Evolutionary conservation across 2,888 invertebrate genomes (phyloP), one percentile per base, ranked within the genome.

Genomic region (Athetis lepigone): DNA sequence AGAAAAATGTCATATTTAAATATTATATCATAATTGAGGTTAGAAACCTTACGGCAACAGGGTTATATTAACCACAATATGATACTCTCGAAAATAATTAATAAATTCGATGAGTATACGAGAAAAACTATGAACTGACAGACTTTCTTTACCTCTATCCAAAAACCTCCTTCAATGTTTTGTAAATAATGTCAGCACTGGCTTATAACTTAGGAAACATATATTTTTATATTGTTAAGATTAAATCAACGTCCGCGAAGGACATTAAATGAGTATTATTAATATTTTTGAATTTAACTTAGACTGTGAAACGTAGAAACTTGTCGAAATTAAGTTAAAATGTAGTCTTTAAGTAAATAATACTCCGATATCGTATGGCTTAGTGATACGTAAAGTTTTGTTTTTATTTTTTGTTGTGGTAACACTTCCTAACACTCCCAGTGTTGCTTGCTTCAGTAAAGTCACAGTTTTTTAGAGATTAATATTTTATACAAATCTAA

Each of bases 241-340:
- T 63, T 40, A 64, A 62, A 79, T 62, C 59, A 51, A 66, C 52
- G 64, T 78, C 82, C 80, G 42, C 1, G 18, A 3, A 23, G 75
- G 81, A 75, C 80, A 62, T 56, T 60, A 69, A 80, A 82, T 75
- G 81, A 85, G 85, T 85, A 85, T 85, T 85, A 85, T 85, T 85
- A 79, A 76, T 76, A 72, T 74, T 67, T 73, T 81, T 67, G 69
- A 83, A 77, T 77, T 65, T 43, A 70, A 56, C 25, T 77, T 81
- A 78, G 75, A 77, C 65, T 85, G 84, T 80, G 66, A 74, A 77
- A 61, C 58, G 25, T 73, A 72, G 60, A 52, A 61, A 59, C 7
- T 73, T 64, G 52, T 72, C 62, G 50, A 63, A 75, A 69, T 65
- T 77, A 76, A 70, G 72, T 63, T 75, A 25, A 62, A 68, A 8